A percentile compares a stretch with the other conserved stretches of the same genome.
phyloP scores from a whole-genome alignment of 2,797 vertebrate genomes.

The Furcifer pardalis region DNA sequence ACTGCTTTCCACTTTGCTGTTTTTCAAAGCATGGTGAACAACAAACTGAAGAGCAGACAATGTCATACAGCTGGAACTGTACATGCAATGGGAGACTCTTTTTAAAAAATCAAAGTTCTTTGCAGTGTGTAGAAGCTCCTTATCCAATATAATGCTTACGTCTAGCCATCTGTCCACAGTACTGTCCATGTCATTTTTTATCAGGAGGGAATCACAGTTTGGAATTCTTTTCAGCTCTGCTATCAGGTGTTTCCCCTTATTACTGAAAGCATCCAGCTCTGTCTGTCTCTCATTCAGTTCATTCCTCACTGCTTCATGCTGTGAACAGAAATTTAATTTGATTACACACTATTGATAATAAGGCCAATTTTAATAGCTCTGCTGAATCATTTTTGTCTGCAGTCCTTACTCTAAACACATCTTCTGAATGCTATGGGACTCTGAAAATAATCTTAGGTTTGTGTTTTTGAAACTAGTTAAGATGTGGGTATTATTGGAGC shows the following conservation, averaged over 20 bases:
- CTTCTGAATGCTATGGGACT: background rate
- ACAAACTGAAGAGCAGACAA: too few relatives aligned
- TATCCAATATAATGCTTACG: constrained; percentile 75
- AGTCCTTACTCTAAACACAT: background rate
- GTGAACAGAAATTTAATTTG: constrained; percentile 62
- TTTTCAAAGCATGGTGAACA: too few relatives aligned
- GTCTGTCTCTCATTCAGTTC: constrained; percentile 87
- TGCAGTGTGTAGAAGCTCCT: background rate
- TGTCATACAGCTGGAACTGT: too few relatives aligned
- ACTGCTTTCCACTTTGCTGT: too few relatives aligned
- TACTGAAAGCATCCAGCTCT: constrained; percentile 89
- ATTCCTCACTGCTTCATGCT: constrained; percentile 87
- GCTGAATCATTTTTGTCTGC: background rate
- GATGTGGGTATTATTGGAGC: too few relatives aligned
- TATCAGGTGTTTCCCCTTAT: constrained; percentile 86
- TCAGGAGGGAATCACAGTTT: constrained; percentile 71
- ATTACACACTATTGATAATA: constrained; percentile 51
- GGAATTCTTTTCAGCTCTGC: constrained; percentile 85
- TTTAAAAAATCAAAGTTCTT: too few relatives aligned
- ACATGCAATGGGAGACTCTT: too few relatives aligned
- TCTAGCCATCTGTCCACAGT: constrained; percentile 91
- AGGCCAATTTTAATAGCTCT: background rate
- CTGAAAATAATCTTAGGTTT: background rate
- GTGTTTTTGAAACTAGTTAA: background rate
- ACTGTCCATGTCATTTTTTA: constrained; percentile 85